These are phyloP conservation scores for Epinephelus lanceolatus DNA, from an alignment of 2,113 vertebrate species.

Conservation along the genomic window DNA sequence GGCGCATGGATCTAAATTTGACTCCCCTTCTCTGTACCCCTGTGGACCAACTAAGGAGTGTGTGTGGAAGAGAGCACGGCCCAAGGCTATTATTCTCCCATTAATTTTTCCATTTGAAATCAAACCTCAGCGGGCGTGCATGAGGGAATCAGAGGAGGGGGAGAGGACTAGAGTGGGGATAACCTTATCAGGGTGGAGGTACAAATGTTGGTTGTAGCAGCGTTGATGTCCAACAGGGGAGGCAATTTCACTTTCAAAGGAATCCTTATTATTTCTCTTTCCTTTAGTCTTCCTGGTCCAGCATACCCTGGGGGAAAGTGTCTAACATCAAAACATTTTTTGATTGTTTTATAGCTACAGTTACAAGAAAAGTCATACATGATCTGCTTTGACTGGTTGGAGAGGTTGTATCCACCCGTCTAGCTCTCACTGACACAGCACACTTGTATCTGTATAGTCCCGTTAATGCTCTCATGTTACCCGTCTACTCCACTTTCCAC, in stretches of 20 bases:
- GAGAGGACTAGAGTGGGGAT: slow-evolving; percentile 57
- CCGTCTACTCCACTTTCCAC: not conserved
- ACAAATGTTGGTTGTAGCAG: slow-evolving; percentile 68
- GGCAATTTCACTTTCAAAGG: slow-evolving; percentile 81
- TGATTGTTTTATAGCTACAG: not conserved
- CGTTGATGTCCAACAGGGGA: slow-evolving; percentile 82
- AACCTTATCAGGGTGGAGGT: slow-evolving; percentile 52
- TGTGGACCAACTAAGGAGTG: slow-evolving; percentile 72
- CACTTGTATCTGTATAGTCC: not conserved
- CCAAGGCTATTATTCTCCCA: slow-evolving; percentile 86
- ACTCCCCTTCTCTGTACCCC: slow-evolving; percentile 55
- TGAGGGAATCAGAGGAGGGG: slow-evolving; percentile 71
- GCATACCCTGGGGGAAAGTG: slow-evolving; percentile 5
- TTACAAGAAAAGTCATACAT: not conserved
- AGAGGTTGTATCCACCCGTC: slow-evolving; percentile 2
- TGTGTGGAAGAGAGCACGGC: slow-evolving; percentile 76
- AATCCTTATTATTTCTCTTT: slow-evolving; percentile 52
- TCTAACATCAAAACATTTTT: slow-evolving; percentile 30
- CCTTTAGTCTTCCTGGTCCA: slow-evolving; percentile 18
- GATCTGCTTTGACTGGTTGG: not conserved
- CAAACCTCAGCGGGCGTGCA: slow-evolving; percentile 77
- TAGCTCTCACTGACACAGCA: not conserved
- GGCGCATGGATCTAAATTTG: slow-evolving; percentile 65
- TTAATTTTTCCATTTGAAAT: slow-evolving; percentile 90
- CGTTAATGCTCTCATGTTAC: slow-evolving; percentile 1